phyloP scores from a whole-genome alignment of 2,113 vertebrate species.

The Lucifuga dentata region DNA sequence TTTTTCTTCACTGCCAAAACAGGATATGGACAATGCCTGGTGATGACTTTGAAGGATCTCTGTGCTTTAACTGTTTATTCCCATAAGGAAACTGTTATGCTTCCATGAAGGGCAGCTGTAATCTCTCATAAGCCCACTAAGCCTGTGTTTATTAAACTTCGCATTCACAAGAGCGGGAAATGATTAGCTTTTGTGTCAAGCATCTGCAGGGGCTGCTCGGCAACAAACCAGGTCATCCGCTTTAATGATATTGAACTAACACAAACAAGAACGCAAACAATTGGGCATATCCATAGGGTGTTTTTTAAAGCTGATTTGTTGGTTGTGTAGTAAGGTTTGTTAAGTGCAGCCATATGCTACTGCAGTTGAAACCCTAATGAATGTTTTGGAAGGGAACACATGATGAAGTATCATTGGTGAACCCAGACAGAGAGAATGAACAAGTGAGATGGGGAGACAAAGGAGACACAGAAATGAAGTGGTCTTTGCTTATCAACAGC shows the following conservation, averaged over 20 bases:
- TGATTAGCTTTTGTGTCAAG: conserved; percentile 31
- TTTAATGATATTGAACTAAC: neutral
- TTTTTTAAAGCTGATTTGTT: conserved; percentile 7
- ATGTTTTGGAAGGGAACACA: conserved; percentile 30
- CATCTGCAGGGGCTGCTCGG: conserved; percentile 19
- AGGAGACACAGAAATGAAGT: neutral
- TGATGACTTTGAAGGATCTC: neutral
- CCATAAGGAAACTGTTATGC: conserved; percentile 43
- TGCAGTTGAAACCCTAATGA: conserved; percentile 9
- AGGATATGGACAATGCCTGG: conserved; percentile 18
- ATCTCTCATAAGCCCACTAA: conserved; percentile 42
- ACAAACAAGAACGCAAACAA: neutral
- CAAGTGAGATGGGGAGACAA: neutral
- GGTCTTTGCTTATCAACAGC: conserved; percentile 22
- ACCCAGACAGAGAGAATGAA: conserved; percentile 45
- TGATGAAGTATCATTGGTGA: conserved; percentile 43
- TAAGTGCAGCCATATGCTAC: conserved; percentile 3
- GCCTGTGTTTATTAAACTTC: conserved; percentile 59
- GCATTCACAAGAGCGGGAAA: conserved; percentile 48
- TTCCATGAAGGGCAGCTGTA: conserved; percentile 24
- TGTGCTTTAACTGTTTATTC: conserved; percentile 25
- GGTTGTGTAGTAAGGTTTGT: conserved; percentile 8
- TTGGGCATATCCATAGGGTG: neutral
- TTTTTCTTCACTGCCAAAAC: conserved; percentile 5
- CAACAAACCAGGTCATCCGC: neutral